Base-by-base conservation (phyloP, 1,140 invertebrate genomes). In the Lanistes nyassanus region DNA sequence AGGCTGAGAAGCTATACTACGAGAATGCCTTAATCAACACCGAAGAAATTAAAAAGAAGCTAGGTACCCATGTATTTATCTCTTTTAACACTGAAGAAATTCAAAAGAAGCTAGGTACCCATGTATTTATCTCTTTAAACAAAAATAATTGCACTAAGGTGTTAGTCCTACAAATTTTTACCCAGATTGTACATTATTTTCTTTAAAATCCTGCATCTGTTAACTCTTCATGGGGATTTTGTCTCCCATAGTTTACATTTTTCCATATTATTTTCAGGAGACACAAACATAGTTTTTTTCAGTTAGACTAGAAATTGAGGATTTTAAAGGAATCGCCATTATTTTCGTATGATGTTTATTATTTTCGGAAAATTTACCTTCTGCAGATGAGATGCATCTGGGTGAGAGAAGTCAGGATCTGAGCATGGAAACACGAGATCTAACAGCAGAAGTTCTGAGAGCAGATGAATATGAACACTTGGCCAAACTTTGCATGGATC, bases 1-100 rank as follows among this genome's bases (percentile, higher is more conserved):
- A 88, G 74, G 86, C 86, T 47, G 86, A 88, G 78, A 88, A 88
- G 64, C 65, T 88, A 56, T 88, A 82, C 74, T 88, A 88, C 79
- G 86, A 88, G 67, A 86, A 79, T 78, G 84, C 84, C 11, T 78
- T 88, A 26, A 84, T 88, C 68, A 86, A 87, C 58, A 84, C 83
- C 26, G 78, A 79, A 64, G 81, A 83, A 58, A 76, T 86, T 55
- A 84, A 88, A 75, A 78, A 81, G 66, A 83, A 83, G 66, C 64
- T 88, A 34, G 85, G 87, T 88, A 76, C 76, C 79, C 73, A 11
- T 3, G 26, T 39, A 26, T 68, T 75, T 36, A 60, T 64, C n/a
- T n/a, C n/a, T n/a, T n/a, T 88, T 67, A 86, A 87, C 58, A 84
- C 83, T 29, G 78, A 79, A 64, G 81, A 83, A 58, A 76, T 86